These are phyloP conservation scores for Maccullochella peelii DNA, from an alignment of 2,113 vertebrate species.

Conservation along the genomic window DNA sequence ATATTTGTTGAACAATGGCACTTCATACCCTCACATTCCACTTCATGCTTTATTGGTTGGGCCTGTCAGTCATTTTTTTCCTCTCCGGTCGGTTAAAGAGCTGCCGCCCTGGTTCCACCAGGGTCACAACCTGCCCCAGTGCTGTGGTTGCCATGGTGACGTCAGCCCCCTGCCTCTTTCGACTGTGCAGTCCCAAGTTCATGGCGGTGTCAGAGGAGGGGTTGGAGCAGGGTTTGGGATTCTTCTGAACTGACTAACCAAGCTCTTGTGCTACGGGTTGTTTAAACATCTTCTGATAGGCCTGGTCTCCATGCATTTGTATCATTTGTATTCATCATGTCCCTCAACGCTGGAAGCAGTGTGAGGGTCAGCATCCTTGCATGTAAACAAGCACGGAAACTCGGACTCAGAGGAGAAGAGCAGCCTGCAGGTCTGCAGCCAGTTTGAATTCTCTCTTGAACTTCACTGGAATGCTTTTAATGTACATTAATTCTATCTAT, in stretches of 20 bases:
- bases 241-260: conserved; percentile 5
- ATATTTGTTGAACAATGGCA: conserved; percentile 75
- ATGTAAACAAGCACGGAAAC: conserved; percentile 63
- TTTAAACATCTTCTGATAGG: not conserved
- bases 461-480: conserved; percentile 55
- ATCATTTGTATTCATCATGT: conserved; percentile 60
- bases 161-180: conserved; percentile 34
- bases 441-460: conserved; percentile 44
- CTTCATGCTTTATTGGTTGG: conserved; percentile 67
- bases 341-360: conserved; percentile 36
- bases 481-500: conserved; percentile 34
- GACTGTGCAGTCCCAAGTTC: conserved; percentile 59
- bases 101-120: conserved; percentile 23
- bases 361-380: conserved; percentile 53
- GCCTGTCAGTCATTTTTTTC: conserved; percentile 59
- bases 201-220: conserved; percentile 33
- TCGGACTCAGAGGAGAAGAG: conserved; percentile 20
- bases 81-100: conserved; percentile 37
- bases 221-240: conserved; percentile 8
- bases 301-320: conserved; percentile 21
- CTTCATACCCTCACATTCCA: conserved; percentile 69
- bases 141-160: conserved; percentile 50
- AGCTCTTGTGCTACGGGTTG: not conserved
- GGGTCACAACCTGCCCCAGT: conserved; percentile 50
- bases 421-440: conserved; percentile 35